phyloP scores from a whole-genome alignment of 2,113 vertebrate genomes.

The Phylloscopus trochilus region DNA sequence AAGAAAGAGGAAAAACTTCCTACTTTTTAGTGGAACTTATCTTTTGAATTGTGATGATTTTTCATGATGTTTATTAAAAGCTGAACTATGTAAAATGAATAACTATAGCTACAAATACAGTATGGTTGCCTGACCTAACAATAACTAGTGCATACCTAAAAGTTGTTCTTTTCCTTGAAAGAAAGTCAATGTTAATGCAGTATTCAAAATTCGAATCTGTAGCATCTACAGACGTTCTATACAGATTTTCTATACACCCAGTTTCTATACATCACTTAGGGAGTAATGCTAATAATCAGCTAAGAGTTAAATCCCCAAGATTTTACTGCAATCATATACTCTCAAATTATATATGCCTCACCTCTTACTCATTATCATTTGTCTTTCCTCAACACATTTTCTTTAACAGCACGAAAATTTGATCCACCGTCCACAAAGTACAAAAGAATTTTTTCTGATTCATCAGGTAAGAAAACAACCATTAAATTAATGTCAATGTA shows the following conservation, averaged over 20 bases:
- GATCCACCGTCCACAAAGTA: conserved; percentile 58
- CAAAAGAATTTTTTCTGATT: conserved; percentile 62
- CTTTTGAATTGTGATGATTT: neutral
- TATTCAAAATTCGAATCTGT: neutral
- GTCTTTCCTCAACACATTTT: neutral
- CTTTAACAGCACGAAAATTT: conserved; percentile 73
- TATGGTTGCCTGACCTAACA: neutral
- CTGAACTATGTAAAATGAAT: neutral
- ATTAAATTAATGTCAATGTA: neutral
- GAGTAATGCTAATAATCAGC: neutral
- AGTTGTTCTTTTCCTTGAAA: neutral
- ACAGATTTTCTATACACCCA: neutral
- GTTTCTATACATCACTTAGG: neutral
- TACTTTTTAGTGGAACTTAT: neutral
- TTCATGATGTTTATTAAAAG: neutral
- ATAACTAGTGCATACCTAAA: neutral
- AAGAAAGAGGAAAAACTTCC: neutral
- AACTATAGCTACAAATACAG: neutral
- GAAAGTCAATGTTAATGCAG: neutral
- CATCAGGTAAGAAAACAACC: conserved; percentile 68
- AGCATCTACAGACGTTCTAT: rapidly evolving
- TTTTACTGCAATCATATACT: neutral
- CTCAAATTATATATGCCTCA: neutral
- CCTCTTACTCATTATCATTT: neutral
- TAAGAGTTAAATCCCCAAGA: neutral